Conservation (phyloP, 2,797 vertebrate genomes). For the Neosilurus mollespiculum region DNA sequence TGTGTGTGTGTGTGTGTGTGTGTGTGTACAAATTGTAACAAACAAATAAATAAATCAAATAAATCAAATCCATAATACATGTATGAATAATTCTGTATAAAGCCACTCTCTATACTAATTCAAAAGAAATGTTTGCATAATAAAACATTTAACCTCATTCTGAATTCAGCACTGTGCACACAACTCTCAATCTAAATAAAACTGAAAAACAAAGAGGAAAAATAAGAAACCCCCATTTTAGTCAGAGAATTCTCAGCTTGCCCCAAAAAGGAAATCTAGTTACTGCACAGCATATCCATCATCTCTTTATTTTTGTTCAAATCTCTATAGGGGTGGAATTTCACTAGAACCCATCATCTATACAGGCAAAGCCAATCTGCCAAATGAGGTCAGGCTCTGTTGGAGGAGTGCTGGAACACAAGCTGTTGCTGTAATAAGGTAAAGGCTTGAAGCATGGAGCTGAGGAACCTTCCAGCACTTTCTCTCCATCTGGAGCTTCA, state of each 20-base stretch:
- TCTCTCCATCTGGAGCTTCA: conserved; percentile 55
- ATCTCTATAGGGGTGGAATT: conserved; percentile 49
- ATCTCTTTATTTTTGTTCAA: conserved; percentile 49
- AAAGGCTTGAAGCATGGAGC: conserved; percentile 50
- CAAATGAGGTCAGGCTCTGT: conserved; percentile 58
- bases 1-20: too few relatives aligned
- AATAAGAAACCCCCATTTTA: not conserved
- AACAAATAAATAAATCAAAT: not conserved
- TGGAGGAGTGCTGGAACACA: conserved; percentile 55
- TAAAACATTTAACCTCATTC: not conserved
- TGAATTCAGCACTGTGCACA: not conserved
- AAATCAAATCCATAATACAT: not conserved
- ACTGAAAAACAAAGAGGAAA: conserved; percentile 7
- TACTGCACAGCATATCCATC: conserved; percentile 43
- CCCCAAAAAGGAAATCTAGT: conserved; percentile 26
- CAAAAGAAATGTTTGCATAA: not conserved
- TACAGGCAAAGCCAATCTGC: conserved; percentile 50
- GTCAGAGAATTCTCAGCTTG: not conserved
- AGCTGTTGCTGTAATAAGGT: conserved; percentile 60
- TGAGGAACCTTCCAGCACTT: conserved; percentile 53
- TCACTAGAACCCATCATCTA: conserved; percentile 51
- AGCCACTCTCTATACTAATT: not conserved
- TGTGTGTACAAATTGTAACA: not conserved
- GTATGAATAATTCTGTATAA: not conserved
- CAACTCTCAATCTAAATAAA: conserved; percentile 7